These are phyloP conservation scores for Metalampra italica DNA, from an alignment of 2,888 invertebrate genomes.

Conservation along the genomic window DNA sequence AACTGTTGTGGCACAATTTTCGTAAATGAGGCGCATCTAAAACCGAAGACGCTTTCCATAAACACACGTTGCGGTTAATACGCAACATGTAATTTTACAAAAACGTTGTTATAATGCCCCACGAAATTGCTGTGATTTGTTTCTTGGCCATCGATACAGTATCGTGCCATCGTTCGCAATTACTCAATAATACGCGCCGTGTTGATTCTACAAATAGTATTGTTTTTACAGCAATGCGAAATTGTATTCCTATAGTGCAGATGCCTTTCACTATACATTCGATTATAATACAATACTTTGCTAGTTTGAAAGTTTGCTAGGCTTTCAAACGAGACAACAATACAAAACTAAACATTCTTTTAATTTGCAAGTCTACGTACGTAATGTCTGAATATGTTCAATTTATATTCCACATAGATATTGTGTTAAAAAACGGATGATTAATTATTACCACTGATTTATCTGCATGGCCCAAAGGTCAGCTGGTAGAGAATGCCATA, in stretches of 20 bases:
- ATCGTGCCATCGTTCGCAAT: conserved; percentile 48
- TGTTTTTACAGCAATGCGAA: conserved; percentile 25
- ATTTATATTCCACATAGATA: too few relatives aligned
- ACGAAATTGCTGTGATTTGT: conserved; percentile 69
- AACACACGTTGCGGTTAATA: conserved; percentile 50
- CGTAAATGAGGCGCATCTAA: conserved; percentile 23
- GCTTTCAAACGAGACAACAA: too few relatives aligned
- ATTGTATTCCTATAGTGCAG: conserved; percentile 11
- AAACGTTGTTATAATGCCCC: conserved; percentile 63
- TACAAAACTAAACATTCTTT: too few relatives aligned
- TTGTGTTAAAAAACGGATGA: too few relatives aligned
- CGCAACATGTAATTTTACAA: conserved; percentile 58
- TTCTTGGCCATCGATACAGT: conserved; percentile 50
- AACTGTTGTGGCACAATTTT: background rate
- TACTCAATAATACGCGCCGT: conserved; percentile 53
- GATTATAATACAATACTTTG: background rate
- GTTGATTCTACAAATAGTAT: conserved; percentile 53
- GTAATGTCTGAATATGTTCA: too few relatives aligned
- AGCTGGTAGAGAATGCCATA: too few relatives aligned
- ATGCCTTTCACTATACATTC: conserved; percentile 16
- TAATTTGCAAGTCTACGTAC: too few relatives aligned
- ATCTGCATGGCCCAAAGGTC: too few relatives aligned
- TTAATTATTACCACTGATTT: too few relatives aligned
- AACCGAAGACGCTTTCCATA: conserved; percentile 49
- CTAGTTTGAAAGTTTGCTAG: too few relatives aligned